Conservation (phyloP, 2,113 vertebrate species). For the Antechinus flavipes region DNA sequence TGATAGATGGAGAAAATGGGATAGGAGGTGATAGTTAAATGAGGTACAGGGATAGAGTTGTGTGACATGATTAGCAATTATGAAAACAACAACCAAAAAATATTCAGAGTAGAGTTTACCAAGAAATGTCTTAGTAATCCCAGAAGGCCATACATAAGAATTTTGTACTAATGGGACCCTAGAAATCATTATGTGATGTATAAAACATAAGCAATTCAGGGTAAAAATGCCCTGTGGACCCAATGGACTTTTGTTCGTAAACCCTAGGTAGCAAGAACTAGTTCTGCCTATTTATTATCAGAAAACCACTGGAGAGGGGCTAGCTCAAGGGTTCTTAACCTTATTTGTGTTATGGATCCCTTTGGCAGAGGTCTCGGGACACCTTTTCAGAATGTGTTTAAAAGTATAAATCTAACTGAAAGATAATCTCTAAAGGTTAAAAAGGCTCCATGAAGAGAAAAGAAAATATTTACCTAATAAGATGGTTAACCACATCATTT, state of each 20-base stretch:
- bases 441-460: neutral
- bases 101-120: neutral
- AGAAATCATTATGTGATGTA: neutral
- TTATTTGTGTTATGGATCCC: neutral
- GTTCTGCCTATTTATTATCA: slow-evolving; percentile 6
- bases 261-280: neutral
- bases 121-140: neutral
- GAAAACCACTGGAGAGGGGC: neutral
- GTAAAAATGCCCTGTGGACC: neutral
- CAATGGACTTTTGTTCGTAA: neutral
- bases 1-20: neutral
- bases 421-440: neutral
- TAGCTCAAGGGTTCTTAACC: neutral
- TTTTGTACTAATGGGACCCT: neutral
- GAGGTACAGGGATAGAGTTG: neutral
- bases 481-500: neutral
- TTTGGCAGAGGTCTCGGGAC: neutral
- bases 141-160: neutral
- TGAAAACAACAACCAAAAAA: neutral
- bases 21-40: neutral
- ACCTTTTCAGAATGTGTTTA: neutral
- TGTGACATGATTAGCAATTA: neutral
- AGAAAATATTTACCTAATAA: neutral
- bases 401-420: neutral
- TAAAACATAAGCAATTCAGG: neutral